Evolutionary conservation across 2,888 invertebrate species (phyloP).

Genomic region (Spatulosminthurus flaviceps): DNA sequence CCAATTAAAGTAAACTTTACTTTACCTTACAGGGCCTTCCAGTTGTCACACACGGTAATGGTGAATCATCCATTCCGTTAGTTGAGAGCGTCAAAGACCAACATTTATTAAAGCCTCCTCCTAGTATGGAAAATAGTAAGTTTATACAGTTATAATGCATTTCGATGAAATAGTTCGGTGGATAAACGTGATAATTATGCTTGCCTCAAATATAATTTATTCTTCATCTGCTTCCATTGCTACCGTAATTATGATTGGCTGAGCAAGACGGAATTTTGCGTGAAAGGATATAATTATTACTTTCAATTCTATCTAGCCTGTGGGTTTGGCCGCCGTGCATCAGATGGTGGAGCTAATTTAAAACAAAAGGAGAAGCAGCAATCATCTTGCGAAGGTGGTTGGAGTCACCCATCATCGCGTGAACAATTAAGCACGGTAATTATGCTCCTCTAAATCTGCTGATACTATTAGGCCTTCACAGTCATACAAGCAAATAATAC

Average conservation of each 20-base stretch:
- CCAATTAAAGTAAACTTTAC: neutral
- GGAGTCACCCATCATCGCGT: slow-evolving; percentile 63
- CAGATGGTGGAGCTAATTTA: slow-evolving; percentile 94
- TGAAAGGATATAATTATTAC: neutral
- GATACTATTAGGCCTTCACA: too few species aligned
- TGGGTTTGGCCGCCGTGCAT: slow-evolving; percentile 88
- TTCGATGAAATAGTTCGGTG: too few species aligned
- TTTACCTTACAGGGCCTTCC: slow-evolving; percentile 59
- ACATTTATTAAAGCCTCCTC: slow-evolving; percentile 91
- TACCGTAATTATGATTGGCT: too few species aligned
- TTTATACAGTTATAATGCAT: slow-evolving; percentile 52
- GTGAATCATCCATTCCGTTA: slow-evolving; percentile 57
- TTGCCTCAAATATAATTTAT: too few species aligned
- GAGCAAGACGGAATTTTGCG: too few species aligned
- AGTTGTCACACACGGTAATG: slow-evolving; percentile 56
- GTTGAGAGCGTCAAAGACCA: slow-evolving; percentile 84
- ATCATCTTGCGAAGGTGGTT: slow-evolving; percentile 61
- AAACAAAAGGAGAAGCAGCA: slow-evolving; percentile 67
- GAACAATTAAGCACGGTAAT: slow-evolving; percentile 63
- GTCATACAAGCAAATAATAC: too few species aligned
- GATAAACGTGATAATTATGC: too few species aligned
- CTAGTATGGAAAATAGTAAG: slow-evolving; percentile 80
- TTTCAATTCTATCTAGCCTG: slow-evolving; percentile 69
- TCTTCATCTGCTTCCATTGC: too few species aligned
- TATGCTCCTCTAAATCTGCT: neutral